A percentile compares a stretch with the other conserved stretches of the same genome.
phyloP scores from a whole-genome alignment of 2,888 invertebrate genomes.

The Autographa gamma region DNA sequence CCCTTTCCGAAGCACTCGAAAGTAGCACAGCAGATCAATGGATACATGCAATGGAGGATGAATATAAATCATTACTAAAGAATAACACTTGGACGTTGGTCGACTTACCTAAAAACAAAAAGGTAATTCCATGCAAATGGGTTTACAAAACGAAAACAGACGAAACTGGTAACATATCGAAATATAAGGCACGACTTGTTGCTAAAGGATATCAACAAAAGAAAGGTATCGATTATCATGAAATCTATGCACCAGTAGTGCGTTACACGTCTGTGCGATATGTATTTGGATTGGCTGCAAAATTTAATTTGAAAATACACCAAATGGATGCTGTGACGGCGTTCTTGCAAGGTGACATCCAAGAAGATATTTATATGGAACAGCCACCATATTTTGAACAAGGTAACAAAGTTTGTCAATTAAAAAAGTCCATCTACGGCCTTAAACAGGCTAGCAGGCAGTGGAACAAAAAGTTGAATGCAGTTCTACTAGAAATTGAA shows the following conservation, averaged over 20 bases:
- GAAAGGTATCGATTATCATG: too few species aligned
- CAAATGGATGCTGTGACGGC: constrained; percentile 31
- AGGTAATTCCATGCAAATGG: too few species aligned
- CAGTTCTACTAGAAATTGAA: neutral
- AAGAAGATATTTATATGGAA: constrained; percentile 34
- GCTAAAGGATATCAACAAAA: too few species aligned
- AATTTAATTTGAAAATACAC: constrained; percentile 11
- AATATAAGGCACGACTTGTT: too few species aligned
- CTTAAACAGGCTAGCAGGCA: constrained; percentile 30
- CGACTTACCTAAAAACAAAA: too few species aligned
- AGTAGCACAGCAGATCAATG: too few species aligned
- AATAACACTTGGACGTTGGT: too few species aligned
- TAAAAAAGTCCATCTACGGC: constrained; percentile 31
- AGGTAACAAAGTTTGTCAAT: constrained; percentile 22
- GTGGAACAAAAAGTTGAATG: constrained; percentile 17
- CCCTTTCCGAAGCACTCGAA: too few species aligned
- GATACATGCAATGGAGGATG: too few species aligned
- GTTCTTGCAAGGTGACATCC: constrained; percentile 32
- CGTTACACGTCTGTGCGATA: constrained; percentile 22
- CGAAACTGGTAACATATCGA: too few species aligned
- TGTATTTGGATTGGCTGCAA: constrained; percentile 22
- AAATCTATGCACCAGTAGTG: neutral
- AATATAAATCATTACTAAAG: too few species aligned
- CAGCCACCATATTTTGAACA: constrained; percentile 19
- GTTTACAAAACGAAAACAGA: too few species aligned